These are phyloP conservation scores for Galbula dea DNA, from an alignment of 2,113 vertebrate genomes.

Conservation along the genomic window DNA sequence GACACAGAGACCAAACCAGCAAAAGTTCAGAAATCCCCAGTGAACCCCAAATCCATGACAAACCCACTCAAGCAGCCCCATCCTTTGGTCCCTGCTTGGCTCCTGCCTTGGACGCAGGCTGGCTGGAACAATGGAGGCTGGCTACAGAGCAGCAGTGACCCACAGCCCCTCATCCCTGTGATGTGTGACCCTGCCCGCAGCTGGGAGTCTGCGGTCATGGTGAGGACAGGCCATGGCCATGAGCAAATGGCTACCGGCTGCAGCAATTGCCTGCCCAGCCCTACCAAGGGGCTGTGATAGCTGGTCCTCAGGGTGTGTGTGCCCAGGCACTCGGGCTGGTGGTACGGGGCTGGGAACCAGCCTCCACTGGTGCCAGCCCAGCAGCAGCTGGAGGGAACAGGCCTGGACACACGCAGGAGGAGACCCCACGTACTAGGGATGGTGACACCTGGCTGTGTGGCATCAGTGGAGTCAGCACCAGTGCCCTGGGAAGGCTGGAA, in stretches of 20 bases:
- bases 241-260: not conserved
- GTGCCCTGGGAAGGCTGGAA: not conserved
- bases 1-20: not conserved
- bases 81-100: no score
- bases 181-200: no score
- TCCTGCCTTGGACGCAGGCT: not conserved
- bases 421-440: accelerated
- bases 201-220: accelerated
- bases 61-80: not conserved
- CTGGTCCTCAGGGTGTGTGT: accelerated
- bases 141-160: not conserved
- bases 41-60: accelerated
- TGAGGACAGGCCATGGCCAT: not conserved
- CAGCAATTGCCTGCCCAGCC: not conserved
- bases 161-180: accelerated
- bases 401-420: not conserved
- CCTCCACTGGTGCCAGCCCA: not conserved
- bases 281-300: not conserved
- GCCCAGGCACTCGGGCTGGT: not conserved
- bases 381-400: not conserved
- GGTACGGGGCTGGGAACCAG: not conserved
- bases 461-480: accelerated
- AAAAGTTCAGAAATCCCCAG: not conserved
- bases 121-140: not conserved
- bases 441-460: accelerated